Percentiles rank a stretch among this genome's conserved stretches.
phyloP scores from a whole-genome alignment of 2,797 vertebrate genomes.

The Eulemur coronatus region DNA sequence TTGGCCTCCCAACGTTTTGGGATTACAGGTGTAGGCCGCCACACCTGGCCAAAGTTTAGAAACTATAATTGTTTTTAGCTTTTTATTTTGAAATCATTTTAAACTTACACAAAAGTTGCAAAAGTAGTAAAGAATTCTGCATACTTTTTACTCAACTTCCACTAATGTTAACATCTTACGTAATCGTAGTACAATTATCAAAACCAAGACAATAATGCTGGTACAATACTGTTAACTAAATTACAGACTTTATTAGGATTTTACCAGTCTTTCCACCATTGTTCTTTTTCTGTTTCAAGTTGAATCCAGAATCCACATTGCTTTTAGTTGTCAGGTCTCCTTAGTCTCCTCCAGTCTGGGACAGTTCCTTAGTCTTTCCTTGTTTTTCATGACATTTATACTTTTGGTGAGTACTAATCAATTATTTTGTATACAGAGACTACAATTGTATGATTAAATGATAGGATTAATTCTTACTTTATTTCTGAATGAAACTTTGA shows the following conservation, averaged over 20 bases:
- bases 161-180: neutral
- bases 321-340: neutral
- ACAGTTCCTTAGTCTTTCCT: neutral
- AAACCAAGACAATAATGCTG: neutral
- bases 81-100: constrained; percentile 41
- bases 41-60: neutral
- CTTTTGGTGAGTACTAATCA: neutral
- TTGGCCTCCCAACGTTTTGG: neutral
- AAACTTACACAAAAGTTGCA: neutral
- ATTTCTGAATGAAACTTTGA: neutral
- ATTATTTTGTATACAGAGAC: neutral
- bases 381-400: neutral
- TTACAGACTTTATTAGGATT: neutral
- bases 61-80: neutral
- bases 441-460: neutral
- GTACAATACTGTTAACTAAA: neutral
- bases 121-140: constrained; percentile 1
- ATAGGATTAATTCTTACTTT: neutral
- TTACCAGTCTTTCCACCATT: neutral
- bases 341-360: neutral
- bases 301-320: neutral
- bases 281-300: neutral
- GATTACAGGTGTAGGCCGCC: neutral
- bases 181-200: neutral
- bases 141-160: neutral